Conservation (phyloP, 2,113 vertebrate genomes). For the Podiceps cristatus region DNA sequence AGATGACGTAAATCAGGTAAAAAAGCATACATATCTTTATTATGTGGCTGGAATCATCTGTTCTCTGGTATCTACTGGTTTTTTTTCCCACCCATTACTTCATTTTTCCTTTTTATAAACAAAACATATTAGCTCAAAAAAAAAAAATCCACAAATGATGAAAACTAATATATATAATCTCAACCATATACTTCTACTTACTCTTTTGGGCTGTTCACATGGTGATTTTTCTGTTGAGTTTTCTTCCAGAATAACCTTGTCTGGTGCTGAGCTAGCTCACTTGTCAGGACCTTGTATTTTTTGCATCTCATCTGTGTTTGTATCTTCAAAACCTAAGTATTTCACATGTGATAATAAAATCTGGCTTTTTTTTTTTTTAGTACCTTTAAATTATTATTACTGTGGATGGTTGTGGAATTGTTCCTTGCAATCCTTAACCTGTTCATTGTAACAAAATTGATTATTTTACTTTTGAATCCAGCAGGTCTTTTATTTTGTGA, state of each 20-base stretch:
- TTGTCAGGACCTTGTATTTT: neutral
- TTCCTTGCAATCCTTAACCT: slow-evolving; percentile 2
- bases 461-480: slow-evolving; percentile 63
- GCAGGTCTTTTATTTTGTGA: slow-evolving; percentile 65
- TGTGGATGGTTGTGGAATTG: neutral
- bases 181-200: neutral
- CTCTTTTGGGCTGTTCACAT: neutral
- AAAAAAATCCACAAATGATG: neutral
- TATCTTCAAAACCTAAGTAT: neutral
- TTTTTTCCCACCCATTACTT: neutral
- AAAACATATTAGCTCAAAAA: neutral
- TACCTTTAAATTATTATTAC: neutral
- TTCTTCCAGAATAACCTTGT: neutral
- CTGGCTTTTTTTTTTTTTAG: neutral
- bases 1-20: neutral
- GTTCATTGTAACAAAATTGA: slow-evolving; percentile 35
- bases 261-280: neutral
- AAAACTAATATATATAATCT: neutral
- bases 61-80: neutral
- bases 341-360: neutral
- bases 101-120: neutral
- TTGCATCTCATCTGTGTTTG: neutral
- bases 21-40: neutral
- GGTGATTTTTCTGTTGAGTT: neutral
- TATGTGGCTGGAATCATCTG: neutral